A percentile compares a stretch with the other conserved stretches of the same genome.
Evolutionary conservation across 2,113 vertebrate genomes (phyloP).

Genomic region (Sceloporus undulatus): DNA sequence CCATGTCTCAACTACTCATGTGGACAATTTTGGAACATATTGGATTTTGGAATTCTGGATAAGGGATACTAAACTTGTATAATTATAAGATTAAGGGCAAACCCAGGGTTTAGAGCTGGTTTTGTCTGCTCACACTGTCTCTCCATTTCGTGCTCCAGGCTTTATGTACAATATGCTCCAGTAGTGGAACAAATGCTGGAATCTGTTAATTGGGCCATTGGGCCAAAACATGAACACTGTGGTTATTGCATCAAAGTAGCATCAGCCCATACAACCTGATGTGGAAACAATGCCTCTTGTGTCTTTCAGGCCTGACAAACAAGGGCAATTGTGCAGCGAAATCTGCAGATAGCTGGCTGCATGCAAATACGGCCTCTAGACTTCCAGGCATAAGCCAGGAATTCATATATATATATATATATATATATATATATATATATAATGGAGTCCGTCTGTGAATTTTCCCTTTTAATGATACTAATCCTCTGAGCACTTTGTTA

Average conservation of each 20-base stretch:
- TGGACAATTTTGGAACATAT: too few species aligned
- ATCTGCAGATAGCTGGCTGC: neutral
- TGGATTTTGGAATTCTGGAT: too few species aligned
- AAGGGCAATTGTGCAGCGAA: neutral
- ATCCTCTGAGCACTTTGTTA: slow-evolving; percentile 1
- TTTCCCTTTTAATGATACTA: neutral
- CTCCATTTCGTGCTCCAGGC: neutral
- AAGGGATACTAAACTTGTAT: too few species aligned
- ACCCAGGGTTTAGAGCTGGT: neutral
- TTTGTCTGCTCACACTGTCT: neutral
- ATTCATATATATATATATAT: neutral
- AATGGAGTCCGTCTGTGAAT: slow-evolving; percentile 17
- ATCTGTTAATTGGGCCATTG: neutral
- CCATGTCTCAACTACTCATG: too few species aligned
- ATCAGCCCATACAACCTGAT: neutral
- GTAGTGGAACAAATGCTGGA: neutral
- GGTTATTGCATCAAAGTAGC: neutral
- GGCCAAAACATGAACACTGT: neutral
- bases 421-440: too few species aligned
- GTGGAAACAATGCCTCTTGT: neutral
- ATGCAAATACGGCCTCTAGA: neutral
- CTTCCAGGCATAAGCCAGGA: neutral
- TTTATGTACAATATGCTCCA: neutral
- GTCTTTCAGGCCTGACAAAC: neutral
- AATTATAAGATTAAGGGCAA: too few species aligned